Percentiles rank a stretch among this genome's conserved stretches.
Conservation (phyloP, 2,113 vertebrate genomes). For the Solenodon paradoxus region DNA sequence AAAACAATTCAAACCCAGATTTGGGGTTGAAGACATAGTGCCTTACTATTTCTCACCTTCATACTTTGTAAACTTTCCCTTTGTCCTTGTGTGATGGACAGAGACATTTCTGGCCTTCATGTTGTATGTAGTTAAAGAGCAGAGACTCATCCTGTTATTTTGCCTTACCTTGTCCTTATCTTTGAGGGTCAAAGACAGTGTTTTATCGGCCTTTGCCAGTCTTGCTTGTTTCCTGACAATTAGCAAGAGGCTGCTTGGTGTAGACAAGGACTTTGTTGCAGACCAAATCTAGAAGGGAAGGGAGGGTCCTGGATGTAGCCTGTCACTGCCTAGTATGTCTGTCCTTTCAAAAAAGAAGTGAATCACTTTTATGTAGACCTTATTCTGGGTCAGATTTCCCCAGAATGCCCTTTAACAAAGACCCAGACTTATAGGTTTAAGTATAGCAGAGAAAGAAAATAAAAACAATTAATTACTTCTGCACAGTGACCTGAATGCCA, state of each 20-base stretch:
- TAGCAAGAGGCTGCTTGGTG: neutral
- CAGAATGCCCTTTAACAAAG: slow-evolving; percentile 19
- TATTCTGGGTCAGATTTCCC: neutral
- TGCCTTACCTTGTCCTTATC: slow-evolving; percentile 46
- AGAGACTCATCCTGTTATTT: slow-evolving; percentile 19
- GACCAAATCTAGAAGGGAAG: neutral
- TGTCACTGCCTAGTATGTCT: neutral
- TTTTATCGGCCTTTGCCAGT: slow-evolving; percentile 52
- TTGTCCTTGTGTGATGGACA: neutral
- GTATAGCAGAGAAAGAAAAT: neutral
- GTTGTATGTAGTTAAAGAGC: neutral
- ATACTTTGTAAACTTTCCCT: neutral
- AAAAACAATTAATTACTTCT: neutral
- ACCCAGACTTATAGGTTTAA: neutral
- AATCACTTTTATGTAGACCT: slow-evolving; percentile 3
- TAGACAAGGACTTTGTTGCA: slow-evolving; percentile 19
- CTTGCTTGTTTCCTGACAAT: slow-evolving; percentile 25
- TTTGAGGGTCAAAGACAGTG: slow-evolving; percentile 30
- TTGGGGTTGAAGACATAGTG: neutral
- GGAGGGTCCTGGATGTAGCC: neutral
- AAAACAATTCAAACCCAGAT: slow-evolving; percentile 26
- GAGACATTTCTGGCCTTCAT: slow-evolving; percentile 10
- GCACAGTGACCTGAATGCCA: neutral
- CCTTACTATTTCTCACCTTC: neutral
- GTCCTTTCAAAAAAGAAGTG: neutral